phyloP scores from a whole-genome alignment of 2,888 invertebrate species.

The Polyommatus iphigenia region DNA sequence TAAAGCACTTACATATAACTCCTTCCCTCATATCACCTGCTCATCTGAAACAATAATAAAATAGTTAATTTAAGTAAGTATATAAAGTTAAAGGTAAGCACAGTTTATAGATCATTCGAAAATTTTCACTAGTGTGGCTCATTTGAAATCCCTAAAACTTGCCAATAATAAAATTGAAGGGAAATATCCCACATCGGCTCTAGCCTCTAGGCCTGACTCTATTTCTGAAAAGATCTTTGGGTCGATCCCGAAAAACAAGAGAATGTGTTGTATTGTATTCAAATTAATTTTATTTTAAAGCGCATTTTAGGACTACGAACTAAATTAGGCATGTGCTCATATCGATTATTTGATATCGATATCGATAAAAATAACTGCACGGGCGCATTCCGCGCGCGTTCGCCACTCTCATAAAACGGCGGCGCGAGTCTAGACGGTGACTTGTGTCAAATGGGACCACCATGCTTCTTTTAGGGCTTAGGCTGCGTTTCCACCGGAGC shows the following conservation, averaged over 20 bases:
- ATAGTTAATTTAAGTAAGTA: background rate
- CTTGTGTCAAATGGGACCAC: conserved; percentile 50
- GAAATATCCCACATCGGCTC: too few relatives aligned
- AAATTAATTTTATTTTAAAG: too few relatives aligned
- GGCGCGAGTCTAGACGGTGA: conserved; percentile 43
- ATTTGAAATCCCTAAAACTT: too few relatives aligned
- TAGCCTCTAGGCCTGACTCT: too few relatives aligned
- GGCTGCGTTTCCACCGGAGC: background rate
- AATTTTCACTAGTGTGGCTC: too few relatives aligned
- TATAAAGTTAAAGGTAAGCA: too few relatives aligned
- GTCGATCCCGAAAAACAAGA: too few relatives aligned
- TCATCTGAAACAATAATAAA: conserved; percentile 55
- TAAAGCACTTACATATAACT: conserved; percentile 46
- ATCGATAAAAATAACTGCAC: conserved; percentile 24
- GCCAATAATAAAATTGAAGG: too few relatives aligned
- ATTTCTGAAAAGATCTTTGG: too few relatives aligned
- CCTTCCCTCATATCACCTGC: conserved; percentile 67
- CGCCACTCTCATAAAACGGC: conserved; percentile 38
- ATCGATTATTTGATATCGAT: background rate
- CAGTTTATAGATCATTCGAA: too few relatives aligned
- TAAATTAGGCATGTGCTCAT: background rate
- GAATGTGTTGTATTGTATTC: too few relatives aligned
- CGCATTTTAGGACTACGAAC: background rate
- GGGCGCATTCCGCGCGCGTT: conserved; percentile 38
- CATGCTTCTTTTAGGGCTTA: conserved; percentile 33